Evolutionary conservation across 1,140 invertebrate species (phyloP), one percentile per base, ranked within the genome.

Genomic region (Calephelis nemesis): DNA sequence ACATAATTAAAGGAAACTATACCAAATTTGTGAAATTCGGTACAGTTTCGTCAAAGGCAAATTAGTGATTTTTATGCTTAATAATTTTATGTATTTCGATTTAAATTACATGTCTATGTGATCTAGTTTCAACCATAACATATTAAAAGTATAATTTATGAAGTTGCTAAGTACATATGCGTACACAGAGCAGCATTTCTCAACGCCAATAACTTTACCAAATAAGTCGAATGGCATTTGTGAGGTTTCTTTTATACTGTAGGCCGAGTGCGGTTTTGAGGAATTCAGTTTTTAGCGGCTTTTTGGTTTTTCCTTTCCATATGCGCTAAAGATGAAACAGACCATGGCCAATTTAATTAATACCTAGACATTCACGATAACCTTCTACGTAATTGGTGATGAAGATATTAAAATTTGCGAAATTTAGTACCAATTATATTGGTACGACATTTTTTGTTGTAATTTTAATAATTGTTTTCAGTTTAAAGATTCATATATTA

Each of bases 331-430:
- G 79, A 82, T 81, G 74, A 76, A 81, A 80, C 75, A 71, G 68
- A 82, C 75, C 78, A 79, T 79, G 79, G 76, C 75, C 77, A 77
- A 78, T 84, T 83, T 85, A 88, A 88, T 87, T 87, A 87, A 84
- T 84, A 84, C 54, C 54, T 58, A 39, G 81, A 75, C 68, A 66
- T 80, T 82, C 72, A 73, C 74, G 75, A 52, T 69, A 74, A 69
- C 68, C 63, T 77, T 75, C 68, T 67, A 71, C 63, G 66, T 58
- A 71, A 74, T 65, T 72, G 68, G 62, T 68, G 75, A 90, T 90
- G 75, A 86, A 90, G 85, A 76, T 82, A 90, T 88, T 88, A 88
- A 80, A 71, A 69, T 75, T 84, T 83, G 79, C 74, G 74, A 81
- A 88, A 85, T 84, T 58, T 39, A 39, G 0, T 58, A 58, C 2